A percentile compares a stretch with the other conserved stretches of the same genome.
Evolutionary conservation across 1,140 invertebrate species (phyloP).

Genomic region (Daktulosphaira vitifoliae): DNA sequence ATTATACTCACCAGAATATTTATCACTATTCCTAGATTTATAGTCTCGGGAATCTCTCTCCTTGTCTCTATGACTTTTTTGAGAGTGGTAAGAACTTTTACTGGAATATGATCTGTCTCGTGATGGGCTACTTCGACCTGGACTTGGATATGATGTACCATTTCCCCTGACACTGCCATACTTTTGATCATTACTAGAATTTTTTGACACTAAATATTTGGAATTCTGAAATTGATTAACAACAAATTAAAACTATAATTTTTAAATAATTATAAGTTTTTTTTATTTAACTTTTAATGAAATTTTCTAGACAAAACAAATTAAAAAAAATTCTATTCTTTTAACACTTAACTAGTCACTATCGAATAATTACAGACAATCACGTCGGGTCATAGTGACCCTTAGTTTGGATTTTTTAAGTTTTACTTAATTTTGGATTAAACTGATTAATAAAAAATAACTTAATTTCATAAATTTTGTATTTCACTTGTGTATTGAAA

Average conservation of each 20-base stretch:
- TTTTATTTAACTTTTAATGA: too few relatives aligned
- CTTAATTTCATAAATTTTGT: too few relatives aligned
- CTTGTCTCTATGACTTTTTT: conserved; percentile 60
- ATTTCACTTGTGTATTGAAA: too few relatives aligned
- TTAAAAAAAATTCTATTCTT: too few relatives aligned
- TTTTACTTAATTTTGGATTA: too few relatives aligned
- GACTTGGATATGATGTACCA: conserved; percentile 27
- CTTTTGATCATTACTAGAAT: conserved; percentile 37
- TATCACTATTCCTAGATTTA: conserved; percentile 64
- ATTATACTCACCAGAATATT: conserved; percentile 59
- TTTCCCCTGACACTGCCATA: conserved; percentile 26
- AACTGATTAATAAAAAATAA: too few relatives aligned
- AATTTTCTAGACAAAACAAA: too few relatives aligned
- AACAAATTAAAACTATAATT: neutral
- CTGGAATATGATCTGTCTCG: conserved; percentile 62
- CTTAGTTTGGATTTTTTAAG: too few relatives aligned
- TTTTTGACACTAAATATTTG: conserved; percentile 64
- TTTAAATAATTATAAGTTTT: too few relatives aligned
- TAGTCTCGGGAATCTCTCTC: conserved; percentile 86
- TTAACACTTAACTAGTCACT: too few relatives aligned
- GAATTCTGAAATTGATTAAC: conserved; percentile 52
- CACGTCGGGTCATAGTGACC: too few relatives aligned
- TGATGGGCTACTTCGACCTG: conserved; percentile 13
- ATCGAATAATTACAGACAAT: too few relatives aligned
- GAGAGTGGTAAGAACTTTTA: conserved; percentile 64